Evolutionary conservation across 1,140 invertebrate genomes (phyloP), one percentile per base, ranked within the genome.

Genomic region (Drosophila insularis): DNA sequence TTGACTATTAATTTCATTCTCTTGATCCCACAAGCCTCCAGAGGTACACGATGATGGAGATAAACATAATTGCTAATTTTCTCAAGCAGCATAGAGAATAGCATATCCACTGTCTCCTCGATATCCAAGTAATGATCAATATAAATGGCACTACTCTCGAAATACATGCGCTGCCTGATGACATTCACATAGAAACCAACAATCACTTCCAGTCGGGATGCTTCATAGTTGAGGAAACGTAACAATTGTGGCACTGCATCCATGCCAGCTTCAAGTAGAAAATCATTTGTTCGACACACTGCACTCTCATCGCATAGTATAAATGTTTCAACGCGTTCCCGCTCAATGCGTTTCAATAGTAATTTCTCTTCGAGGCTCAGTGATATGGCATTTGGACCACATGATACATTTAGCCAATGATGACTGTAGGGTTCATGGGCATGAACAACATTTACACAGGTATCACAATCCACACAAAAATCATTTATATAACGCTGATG

Each of bases 141-240:
- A 14, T 2, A 31, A 1, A 85, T 23, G 0, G 65, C 43, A 11
- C 55, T 74, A 35, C 70, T 85, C 17, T 85, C 81, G 32, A 43
- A 85, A 55, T 70, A 86, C 63, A 85, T 69, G 11, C 63, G 55
- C 6, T 81, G 31, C 17, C 43, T 54, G 13, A 32, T 62, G 2
- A 78, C 70, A 6, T 68, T 77, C n/a, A 85, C 81, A 60, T 71
- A 86, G 37, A 85, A 86, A 6, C 81, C 81, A 7, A 85, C 56
- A 6, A 64, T 68, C 1, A 71, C 65, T 21, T 75, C 68, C 10
- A 85, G 17, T 4, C 68, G 67, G 13, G 35, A 77, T 0, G 78
- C 67, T 1, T 68, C 81, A 23, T 65, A 81, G 61, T 56, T 78
- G 2, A 85, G 68, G 2, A 85, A 85, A 10, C 74, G 56, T 2